These are phyloP conservation scores for Netelia melanura DNA, from an alignment of 2,888 invertebrate species.

Conservation along the genomic window DNA sequence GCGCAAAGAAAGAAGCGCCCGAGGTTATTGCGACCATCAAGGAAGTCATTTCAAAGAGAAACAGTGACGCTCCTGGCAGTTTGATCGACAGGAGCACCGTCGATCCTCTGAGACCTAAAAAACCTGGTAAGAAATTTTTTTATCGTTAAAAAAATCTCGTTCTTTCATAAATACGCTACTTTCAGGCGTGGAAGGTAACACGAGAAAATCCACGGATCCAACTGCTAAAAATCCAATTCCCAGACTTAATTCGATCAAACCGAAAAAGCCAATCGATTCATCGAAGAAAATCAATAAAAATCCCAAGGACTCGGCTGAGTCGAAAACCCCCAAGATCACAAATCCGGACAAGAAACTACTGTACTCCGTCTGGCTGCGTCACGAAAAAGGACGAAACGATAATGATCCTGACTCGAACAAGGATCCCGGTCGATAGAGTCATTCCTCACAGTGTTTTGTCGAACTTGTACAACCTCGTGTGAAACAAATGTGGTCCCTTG, in stretches of 20 bases:
- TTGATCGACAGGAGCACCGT: conserved; percentile 37
- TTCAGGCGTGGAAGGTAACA: too few relatives aligned
- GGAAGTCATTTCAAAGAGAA: conserved; percentile 59
- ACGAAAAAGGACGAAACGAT: conserved; percentile 47
- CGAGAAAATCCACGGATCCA: too few relatives aligned
- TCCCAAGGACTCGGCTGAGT: conserved; percentile 11
- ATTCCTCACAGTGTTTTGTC: conserved; percentile 47
- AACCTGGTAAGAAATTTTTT: conserved; percentile 38
- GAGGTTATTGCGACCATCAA: conserved; percentile 55
- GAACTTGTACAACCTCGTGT: conserved; percentile 39
- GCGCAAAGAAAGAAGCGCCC: conserved; percentile 49
- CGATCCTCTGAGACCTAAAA: conserved; percentile 17
- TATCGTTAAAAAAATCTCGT: neutral
- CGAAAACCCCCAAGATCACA: conserved; percentile 29
- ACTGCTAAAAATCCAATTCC: neutral
- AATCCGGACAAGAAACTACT: conserved; percentile 74
- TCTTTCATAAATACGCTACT: neutral
- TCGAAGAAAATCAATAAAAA: conserved; percentile 34
- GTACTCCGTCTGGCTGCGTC: conserved; percentile 75
- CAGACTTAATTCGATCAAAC: conserved; percentile 20
- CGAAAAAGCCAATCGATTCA: conserved; percentile 15
- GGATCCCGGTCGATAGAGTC: conserved; percentile 66
- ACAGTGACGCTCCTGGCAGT: conserved; percentile 45
- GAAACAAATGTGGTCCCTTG: conserved; percentile 26
- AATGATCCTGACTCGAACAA: conserved; percentile 42